Evolutionary conservation across 1,140 invertebrate species (phyloP), one percentile per base, ranked within the genome.

Genomic region (Mylabris phalerata): DNA sequence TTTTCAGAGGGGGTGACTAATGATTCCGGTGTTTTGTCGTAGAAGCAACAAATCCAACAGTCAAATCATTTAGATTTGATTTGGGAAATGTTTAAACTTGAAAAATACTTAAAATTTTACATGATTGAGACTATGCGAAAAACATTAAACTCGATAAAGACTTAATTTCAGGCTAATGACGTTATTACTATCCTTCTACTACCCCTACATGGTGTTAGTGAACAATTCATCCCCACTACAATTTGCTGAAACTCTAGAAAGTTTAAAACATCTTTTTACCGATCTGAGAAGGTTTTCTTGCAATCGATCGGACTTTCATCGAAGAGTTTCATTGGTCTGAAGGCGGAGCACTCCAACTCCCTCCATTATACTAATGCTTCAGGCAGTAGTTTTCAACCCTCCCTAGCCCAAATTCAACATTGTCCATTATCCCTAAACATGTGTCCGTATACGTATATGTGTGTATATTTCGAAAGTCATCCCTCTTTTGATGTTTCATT

Each of bases 281-380:
- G 61, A 66, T 70, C 72, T 73, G 64, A 73, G 72, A 73, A 70
- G 61, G 65, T 71, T 73, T 73, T 73, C 72, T 73, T 73, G 67
- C 67, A 73, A 32, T 73, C 65, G 72, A 73, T 73, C 70, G 50
- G 4, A 32, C 4, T 32, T 32, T 26, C 38, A 25, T 38, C 54
- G 50, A 60, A 59, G 46, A 48, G 47, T 62, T 49, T 55, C 57
- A 73, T 73, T 73, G 72, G 72, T 52, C 42, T 50, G 50, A 65
- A 68, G 72, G 72, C 72, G 72, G 66, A 67, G 67, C 61, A 60
- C 49, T 48, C 49, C 63, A 67, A 68, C 63, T 60, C 67, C 62
- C 54, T 51, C 49, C 48, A 48, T 59, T 57, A 61, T 62, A 62
- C 63, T 32, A 32, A 7, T 32, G 4, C 32, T 32, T 32, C 32